Evolutionary conservation across 2,888 invertebrate genomes (phyloP).

Genomic region (Mantis religiosa): DNA sequence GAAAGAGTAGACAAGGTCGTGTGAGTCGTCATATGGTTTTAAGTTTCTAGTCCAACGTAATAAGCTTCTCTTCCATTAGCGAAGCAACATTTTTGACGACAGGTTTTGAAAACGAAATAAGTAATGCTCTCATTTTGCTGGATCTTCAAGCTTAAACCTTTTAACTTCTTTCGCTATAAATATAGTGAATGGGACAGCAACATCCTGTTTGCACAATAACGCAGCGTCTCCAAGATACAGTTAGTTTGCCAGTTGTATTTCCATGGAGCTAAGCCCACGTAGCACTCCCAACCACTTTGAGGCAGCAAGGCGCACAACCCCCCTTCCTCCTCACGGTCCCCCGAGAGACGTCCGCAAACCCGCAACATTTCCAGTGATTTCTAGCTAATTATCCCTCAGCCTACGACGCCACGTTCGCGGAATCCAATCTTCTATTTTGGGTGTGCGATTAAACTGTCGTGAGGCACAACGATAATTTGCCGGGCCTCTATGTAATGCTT

Average conservation of each 20-base stretch:
- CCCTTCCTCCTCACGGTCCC: not conserved
- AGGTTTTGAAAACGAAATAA: too few species aligned
- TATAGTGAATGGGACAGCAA: not conserved
- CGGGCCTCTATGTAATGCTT: too few species aligned
- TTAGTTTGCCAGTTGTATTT: not conserved
- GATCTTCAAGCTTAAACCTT: too few species aligned
- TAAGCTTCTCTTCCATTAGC: too few species aligned
- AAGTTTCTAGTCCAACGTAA: too few species aligned
- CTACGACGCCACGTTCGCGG: not conserved
- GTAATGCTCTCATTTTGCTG: too few species aligned
- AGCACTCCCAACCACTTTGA: not conserved
- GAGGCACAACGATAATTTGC: not conserved
- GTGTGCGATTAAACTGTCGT: not conserved
- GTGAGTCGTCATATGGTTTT: too few species aligned
- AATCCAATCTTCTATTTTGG: not conserved
- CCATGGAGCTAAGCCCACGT: not conserved
- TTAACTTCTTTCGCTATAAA: too few species aligned
- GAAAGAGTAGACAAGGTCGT: too few species aligned
- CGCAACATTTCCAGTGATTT: not conserved
- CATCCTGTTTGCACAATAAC: not conserved
- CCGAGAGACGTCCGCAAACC: not conserved
- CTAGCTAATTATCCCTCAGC: not conserved
- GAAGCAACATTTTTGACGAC: too few species aligned
- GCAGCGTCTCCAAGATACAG: not conserved
- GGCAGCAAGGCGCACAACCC: too few species aligned